Base-by-base conservation (phyloP, 1,140 invertebrate genomes). In the Anthonomus grandis region DNA sequence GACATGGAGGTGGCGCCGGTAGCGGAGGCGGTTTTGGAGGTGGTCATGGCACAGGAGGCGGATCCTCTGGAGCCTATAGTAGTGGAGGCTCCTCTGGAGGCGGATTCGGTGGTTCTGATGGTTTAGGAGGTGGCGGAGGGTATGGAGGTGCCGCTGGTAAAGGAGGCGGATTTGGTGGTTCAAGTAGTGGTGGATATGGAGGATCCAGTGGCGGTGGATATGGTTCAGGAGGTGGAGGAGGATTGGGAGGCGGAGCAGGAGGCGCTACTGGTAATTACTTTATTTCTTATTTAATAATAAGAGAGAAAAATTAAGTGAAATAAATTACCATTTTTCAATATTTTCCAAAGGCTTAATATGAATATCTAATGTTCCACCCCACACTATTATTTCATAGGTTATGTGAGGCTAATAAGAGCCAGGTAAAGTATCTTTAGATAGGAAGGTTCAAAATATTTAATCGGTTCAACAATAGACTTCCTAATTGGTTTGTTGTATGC, bases 221-320 rank as follows among this genome's bases (percentile, higher is more conserved):
- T 17, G 47, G 42, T 8, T 53, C 38, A 23, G 57, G 57, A 22
- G 61, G 57, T 34, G 60, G 60, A 18, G 48, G 52, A 51, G 42
- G 47, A 12, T 23, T 45, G 9, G 60, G 55, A 47, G 50, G 47
- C 8, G 56, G 36, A 21, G 18, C 15, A 5, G 27, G 44, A 3
- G 15, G 34, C 8, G 52, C 27, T 22, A 17, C 19, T 19, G 56
- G 47, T n/a, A n/a, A n/a, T n/a, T n/a, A n/a, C n/a, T n/a, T n/a
- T n/a, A n/a, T n/a, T n/a, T n/a, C n/a, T n/a, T n/a, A n/a, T n/a
- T n/a, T n/a, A n/a, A n/a, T n/a, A n/a, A n/a, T n/a, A n/a, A n/a
- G n/a, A n/a, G n/a, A n/a, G n/a, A n/a, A n/a, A n/a, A n/a, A n/a
- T n/a, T n/a, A n/a, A n/a, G n/a, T n/a, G n/a, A n/a, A n/a, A n/a